Percentiles rank a stretch among this genome's conserved stretches.
Conservation (phyloP, 1,140 invertebrate species). For the Zaprionus ornatus region DNA sequence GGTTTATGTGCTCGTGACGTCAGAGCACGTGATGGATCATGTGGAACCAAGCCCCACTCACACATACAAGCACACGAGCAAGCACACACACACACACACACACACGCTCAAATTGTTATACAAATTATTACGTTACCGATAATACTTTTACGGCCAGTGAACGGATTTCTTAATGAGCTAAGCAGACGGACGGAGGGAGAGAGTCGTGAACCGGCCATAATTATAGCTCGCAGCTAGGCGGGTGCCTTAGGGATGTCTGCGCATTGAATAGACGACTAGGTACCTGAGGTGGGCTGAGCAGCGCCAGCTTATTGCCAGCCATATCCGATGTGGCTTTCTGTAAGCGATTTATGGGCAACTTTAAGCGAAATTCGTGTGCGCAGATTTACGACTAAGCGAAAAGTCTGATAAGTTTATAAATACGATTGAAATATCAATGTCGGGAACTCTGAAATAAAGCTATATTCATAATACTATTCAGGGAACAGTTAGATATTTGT, state of each 20-base stretch:
- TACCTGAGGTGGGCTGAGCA: conserved; percentile 4
- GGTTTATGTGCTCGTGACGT: conserved; percentile 54
- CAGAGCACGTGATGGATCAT: conserved; percentile 80
- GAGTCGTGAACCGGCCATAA: conserved; percentile 15
- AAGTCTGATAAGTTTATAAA: conserved; percentile 35
- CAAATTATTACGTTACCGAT: conserved; percentile 64
- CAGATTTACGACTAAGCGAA: conserved; percentile 54
- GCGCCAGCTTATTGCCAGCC: conserved; percentile 46
- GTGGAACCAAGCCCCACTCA: conserved; percentile 33
- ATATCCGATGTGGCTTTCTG: conserved; percentile 35
- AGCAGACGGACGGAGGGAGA: neutral
- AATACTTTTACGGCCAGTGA: conserved; percentile 68
- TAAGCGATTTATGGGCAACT: conserved; percentile 60
- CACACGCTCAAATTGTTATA: conserved; percentile 38
- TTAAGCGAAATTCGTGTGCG: conserved; percentile 53
- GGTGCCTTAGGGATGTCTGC: neutral
- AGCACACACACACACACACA: conserved; percentile 40
- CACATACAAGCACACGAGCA: conserved; percentile 17
- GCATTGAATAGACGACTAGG: conserved; percentile 10
- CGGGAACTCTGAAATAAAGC: neutral
- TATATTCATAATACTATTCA: neutral
- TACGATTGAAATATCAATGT: conserved; percentile 58
- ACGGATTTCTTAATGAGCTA: conserved; percentile 77
- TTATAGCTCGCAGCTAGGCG: conserved; percentile 27
- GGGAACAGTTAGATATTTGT: neutral